A percentile compares a stretch with the other conserved stretches of the same genome.
Conservation (phyloP, 2,113 vertebrate species). For the Pollimyrus isidori region DNA sequence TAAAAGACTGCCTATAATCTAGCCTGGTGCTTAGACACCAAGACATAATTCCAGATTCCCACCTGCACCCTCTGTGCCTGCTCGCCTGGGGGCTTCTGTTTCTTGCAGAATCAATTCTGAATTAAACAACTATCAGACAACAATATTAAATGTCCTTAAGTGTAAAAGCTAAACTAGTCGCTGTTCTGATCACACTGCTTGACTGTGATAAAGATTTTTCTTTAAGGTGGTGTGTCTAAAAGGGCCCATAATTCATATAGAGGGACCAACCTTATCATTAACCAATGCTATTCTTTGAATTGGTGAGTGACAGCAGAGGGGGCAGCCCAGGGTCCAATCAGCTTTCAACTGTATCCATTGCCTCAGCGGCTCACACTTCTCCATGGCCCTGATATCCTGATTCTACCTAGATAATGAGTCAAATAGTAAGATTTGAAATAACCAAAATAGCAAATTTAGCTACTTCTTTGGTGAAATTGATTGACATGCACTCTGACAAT, state of each 20-base stretch:
- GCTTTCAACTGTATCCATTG: not conserved
- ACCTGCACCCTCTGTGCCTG: conserved; percentile 23
- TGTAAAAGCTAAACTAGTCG: not conserved
- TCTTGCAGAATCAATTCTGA: not conserved
- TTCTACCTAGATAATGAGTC: not conserved
- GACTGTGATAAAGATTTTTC: not conserved
- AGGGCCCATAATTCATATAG: not conserved
- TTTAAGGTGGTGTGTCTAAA: not conserved
- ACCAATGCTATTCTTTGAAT: not conserved
- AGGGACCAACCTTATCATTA: not conserved
- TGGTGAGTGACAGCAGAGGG: not conserved
- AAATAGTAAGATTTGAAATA: not conserved
- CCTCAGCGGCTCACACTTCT: not conserved
- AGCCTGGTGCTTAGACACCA: conserved; percentile 31
- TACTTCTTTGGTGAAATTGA: not conserved
- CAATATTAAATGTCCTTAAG: not conserved
- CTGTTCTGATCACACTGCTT: not conserved
- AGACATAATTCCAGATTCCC: not conserved
- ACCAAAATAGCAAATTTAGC: not conserved
- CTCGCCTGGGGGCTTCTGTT: not conserved
- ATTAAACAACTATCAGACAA: not conserved
- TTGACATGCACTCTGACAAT: not conserved
- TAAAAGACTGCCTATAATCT: conserved; percentile 60
- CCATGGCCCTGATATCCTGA: not conserved
- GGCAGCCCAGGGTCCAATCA: not conserved